These are phyloP conservation scores for Boulengeromyrus knoepffleri DNA, from an alignment of 2,113 vertebrate species.

Conservation along the genomic window DNA sequence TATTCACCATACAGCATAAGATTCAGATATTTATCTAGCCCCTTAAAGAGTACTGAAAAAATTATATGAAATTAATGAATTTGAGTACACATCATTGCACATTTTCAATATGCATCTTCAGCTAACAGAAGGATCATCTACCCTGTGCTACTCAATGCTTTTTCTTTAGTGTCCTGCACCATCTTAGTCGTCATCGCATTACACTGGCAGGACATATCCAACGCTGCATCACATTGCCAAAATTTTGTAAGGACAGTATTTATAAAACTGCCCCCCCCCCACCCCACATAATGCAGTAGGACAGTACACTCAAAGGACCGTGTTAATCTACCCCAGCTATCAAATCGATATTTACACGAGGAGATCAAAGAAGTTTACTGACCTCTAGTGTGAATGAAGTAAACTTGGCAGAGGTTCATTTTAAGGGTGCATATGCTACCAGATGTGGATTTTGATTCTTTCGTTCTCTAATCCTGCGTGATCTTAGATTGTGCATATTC, in stretches of 20 bases:
- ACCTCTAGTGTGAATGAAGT: neutral
- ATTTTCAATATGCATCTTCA: constrained; percentile 4
- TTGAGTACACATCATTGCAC: neutral
- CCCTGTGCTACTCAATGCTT: neutral
- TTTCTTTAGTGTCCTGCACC: neutral
- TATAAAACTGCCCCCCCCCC: neutral
- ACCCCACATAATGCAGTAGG: neutral
- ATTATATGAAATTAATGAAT: neutral
- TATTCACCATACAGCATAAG: neutral
- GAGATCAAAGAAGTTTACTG: neutral
- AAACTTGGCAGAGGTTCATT: neutral
- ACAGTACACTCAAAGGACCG: neutral
- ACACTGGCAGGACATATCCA: neutral
- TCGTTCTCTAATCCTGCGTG: neutral
- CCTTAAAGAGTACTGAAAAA: neutral
- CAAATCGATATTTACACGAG: neutral
- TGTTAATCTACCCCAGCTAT: neutral
- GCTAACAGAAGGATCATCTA: neutral
- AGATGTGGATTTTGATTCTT: neutral
- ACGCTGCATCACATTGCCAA: neutral
- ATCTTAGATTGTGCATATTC: neutral
- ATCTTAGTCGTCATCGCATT: neutral
- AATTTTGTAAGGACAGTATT: neutral
- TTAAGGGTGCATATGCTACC: neutral
- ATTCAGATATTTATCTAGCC: constrained; percentile 10